Evolutionary conservation across 2,888 invertebrate species (phyloP).

Genomic region (Himalopsyche anomala): DNA sequence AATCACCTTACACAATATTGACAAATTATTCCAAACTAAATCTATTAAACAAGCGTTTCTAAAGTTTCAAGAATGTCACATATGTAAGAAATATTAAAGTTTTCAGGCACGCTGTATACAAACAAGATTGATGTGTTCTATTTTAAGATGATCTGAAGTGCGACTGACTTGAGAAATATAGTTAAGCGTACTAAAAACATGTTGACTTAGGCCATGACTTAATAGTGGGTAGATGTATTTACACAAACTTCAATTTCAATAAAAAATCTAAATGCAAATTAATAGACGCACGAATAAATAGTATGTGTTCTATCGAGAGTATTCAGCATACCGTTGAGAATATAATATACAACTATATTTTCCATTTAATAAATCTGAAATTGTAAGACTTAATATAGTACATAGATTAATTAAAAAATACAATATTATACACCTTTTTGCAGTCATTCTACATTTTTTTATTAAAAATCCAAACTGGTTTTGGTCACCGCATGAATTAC

Average conservation of each 20-base stretch:
- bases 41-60: no score
- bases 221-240: not conserved
- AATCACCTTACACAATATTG: no score
- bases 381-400: not conserved
- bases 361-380: slow-evolving; percentile 1
- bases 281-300: slow-evolving; percentile 58
- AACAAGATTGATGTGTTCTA: slow-evolving; percentile 41
- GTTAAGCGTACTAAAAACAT: not conserved
- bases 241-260: slow-evolving; percentile 69
- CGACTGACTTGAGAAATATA: not conserved
- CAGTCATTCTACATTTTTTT: no score
- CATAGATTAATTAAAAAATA: not conserved
- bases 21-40: no score
- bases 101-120: slow-evolving; percentile 8
- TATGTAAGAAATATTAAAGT: not conserved
- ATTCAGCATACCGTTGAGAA: not conserved
- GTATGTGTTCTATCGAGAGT: not conserved
- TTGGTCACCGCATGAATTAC: no score
- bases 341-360: not conserved
- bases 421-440: no score
- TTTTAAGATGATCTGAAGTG: slow-evolving; percentile 14
- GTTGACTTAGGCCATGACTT: slow-evolving; percentile 32
- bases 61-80: no score
- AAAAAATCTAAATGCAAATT: slow-evolving; percentile 51
- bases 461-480: no score